Conservation (phyloP, 2,888 invertebrate species). For the Resseliella maxima region DNA sequence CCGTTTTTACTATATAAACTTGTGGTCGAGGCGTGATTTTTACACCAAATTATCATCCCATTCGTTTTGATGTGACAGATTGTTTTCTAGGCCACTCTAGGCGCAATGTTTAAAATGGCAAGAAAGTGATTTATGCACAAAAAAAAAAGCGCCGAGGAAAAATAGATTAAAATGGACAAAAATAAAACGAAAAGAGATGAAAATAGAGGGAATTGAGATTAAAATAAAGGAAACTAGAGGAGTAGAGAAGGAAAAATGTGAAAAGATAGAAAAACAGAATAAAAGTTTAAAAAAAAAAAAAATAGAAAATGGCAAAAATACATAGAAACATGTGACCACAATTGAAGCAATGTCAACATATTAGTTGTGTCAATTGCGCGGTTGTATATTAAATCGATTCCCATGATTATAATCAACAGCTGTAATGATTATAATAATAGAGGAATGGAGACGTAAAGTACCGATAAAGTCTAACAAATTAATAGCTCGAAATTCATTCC, state of each 20-base stretch:
- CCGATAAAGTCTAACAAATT: neutral
- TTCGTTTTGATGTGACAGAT: neutral
- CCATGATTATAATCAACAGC: neutral
- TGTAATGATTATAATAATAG: neutral
- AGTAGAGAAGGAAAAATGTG: too few species aligned
- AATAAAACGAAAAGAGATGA: too few species aligned
- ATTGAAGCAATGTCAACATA: neutral
- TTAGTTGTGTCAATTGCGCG: slow-evolving; percentile 18
- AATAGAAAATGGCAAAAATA: too few species aligned
- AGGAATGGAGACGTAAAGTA: too few species aligned
- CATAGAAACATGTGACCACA: too few species aligned
- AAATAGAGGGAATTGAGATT: too few species aligned
- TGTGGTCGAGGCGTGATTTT: neutral
- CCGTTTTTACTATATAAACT: slow-evolving; percentile 32
- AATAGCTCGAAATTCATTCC: neutral
- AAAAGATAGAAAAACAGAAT: too few species aligned
- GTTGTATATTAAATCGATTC: neutral
- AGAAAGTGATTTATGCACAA: neutral
- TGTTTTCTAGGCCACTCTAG: neutral
- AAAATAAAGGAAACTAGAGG: too few species aligned
- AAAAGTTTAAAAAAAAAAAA: neutral
- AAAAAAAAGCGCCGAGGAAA: neutral
- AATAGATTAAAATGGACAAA: too few species aligned
- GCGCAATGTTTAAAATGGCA: neutral
- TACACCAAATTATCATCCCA: neutral